Percentiles rank a stretch among this genome's conserved stretches.
phyloP scores from a whole-genome alignment of 2,797 vertebrate genomes.

The Steatocranus sp. region DNA sequence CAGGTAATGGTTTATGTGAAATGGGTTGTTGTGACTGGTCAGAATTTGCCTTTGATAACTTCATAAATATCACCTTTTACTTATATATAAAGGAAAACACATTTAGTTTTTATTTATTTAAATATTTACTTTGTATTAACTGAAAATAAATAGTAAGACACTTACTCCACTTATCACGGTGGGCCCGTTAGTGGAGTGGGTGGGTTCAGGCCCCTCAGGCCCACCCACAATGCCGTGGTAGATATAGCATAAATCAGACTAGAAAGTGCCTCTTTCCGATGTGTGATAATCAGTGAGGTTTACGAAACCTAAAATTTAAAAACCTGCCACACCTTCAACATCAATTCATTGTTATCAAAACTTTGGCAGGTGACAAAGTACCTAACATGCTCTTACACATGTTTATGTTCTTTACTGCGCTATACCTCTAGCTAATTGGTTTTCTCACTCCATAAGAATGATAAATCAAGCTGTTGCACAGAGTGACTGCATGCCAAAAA shows the following conservation, averaged over 20 bases:
- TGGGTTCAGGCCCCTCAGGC: neutral
- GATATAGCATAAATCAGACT: neutral
- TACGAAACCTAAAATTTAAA: neutral
- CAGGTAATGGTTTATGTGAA: neutral
- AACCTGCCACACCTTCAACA: slow-evolving; percentile 6
- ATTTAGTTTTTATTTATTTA: neutral
- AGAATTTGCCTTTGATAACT: neutral
- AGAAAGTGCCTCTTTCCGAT: neutral
- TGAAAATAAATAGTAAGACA: neutral
- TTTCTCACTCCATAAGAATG: neutral
- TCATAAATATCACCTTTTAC: neutral
- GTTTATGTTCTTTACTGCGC: slow-evolving; percentile 1
- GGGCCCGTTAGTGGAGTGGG: neutral
- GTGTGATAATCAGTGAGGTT: neutral
- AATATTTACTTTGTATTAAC: neutral
- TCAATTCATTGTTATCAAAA: slow-evolving; percentile 7
- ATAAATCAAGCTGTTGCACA: slow-evolving; percentile 18
- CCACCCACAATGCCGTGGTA: neutral
- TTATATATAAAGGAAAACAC: neutral
- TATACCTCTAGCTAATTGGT: neutral
- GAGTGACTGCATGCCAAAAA: slow-evolving; percentile 22
- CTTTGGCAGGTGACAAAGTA: neutral
- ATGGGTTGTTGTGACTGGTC: neutral
- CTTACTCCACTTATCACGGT: neutral
- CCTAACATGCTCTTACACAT: neutral